phyloP scores from a whole-genome alignment of 1,140 invertebrate genomes.

The Theocolax elegans region DNA sequence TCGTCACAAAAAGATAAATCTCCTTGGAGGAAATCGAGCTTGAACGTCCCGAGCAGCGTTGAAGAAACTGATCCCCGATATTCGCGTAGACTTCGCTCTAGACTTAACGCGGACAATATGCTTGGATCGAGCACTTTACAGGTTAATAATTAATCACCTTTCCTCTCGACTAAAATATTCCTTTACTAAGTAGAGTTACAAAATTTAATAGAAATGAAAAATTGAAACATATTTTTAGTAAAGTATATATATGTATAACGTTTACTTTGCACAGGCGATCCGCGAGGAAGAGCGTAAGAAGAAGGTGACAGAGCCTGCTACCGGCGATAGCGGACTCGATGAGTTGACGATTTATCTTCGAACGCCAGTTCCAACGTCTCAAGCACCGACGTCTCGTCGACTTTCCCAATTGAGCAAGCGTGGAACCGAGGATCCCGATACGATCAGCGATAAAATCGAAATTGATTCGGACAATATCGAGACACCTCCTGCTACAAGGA shows the following conservation, averaged over 20 bases:
- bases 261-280: conserved; percentile 61
- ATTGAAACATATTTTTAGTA: not conserved
- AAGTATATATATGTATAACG: not conserved
- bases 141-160: conserved; percentile 49
- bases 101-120: conserved; percentile 63
- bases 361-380: conserved; percentile 58
- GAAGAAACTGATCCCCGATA: conserved; percentile 71
- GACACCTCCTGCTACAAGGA: conserved; percentile 83
- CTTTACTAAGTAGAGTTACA: too few relatives aligned
- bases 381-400: conserved; percentile 50
- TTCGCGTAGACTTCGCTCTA: conserved; percentile 66
- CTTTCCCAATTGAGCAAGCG: conserved; percentile 54
- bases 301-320: conserved; percentile 49
- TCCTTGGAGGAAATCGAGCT: conserved; percentile 79
- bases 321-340: conserved; percentile 59
- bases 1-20: conserved; percentile 78
- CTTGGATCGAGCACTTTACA: conserved; percentile 64
- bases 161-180: too few relatives aligned
- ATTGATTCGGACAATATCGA: conserved; percentile 92
- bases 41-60: conserved; percentile 73
- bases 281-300: conserved; percentile 70
- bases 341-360: conserved; percentile 75
- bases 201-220: too few relatives aligned
- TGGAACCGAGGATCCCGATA: conserved; percentile 57
- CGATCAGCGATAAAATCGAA: conserved; percentile 78